Evolutionary conservation across 2,888 invertebrate genomes (phyloP).

Genomic region (Drosophila affinis): DNA sequence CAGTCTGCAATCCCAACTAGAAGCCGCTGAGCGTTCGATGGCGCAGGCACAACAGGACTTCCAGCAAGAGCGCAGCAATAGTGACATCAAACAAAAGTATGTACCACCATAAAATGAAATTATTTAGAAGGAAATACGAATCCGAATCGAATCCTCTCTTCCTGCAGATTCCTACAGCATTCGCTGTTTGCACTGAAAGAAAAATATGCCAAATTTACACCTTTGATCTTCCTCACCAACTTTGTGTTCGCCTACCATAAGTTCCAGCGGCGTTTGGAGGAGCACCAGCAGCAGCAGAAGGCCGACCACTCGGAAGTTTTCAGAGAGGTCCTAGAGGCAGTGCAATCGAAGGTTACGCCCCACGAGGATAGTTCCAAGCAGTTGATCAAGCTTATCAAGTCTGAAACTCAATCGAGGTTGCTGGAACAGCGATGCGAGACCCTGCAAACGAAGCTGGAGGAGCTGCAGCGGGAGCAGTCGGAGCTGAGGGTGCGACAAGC

Average conservation of each 20-base stretch:
- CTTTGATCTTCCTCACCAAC: slow-evolving; percentile 82
- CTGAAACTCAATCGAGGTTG: slow-evolving; percentile 80
- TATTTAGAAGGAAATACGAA: too few species aligned
- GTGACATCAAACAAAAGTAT: slow-evolving; percentile 79
- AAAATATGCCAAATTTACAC: slow-evolving; percentile 83
- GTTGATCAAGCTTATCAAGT: slow-evolving; percentile 78
- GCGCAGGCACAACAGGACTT: slow-evolving; percentile 65
- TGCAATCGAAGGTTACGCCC: slow-evolving; percentile 47
- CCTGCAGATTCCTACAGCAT: slow-evolving; percentile 77
- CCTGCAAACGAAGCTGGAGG: slow-evolving; percentile 64
- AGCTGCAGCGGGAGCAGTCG: slow-evolving; percentile 75
- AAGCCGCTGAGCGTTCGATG: slow-evolving; percentile 56
- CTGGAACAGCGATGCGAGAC: slow-evolving; percentile 77
- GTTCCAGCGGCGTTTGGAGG: slow-evolving; percentile 56
- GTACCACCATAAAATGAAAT: background rate
- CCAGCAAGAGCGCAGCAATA: slow-evolving; percentile 72
- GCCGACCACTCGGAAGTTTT: slow-evolving; percentile 24
- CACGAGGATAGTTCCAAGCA: slow-evolving; percentile 66
- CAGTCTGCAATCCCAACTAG: slow-evolving; percentile 54
- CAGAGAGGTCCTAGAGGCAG: slow-evolving; percentile 43
- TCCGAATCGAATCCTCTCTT: rapidly evolving
- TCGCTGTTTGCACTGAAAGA: slow-evolving; percentile 76
- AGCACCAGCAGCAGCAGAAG: slow-evolving; percentile 38
- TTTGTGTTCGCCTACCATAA: slow-evolving; percentile 80
- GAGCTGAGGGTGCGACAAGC: slow-evolving; percentile 74